Evolutionary conservation across 2,797 vertebrate species (phyloP), one percentile per base, ranked within the genome.

Genomic region (Amniataba percoides): DNA sequence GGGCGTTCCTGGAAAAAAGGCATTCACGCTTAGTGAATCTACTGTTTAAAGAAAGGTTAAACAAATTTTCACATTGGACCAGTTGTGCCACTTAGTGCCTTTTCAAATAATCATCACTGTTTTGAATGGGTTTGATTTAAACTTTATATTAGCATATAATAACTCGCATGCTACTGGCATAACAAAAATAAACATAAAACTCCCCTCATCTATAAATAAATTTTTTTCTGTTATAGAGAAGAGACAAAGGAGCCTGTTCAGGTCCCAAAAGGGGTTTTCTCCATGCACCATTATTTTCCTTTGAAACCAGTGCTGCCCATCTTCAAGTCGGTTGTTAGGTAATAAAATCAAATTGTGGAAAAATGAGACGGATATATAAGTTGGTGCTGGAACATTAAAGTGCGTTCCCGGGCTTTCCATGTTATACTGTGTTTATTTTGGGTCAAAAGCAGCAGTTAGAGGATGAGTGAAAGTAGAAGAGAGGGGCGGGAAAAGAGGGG

Each of bases 361-460:
- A 90, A 86, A 61, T 52, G 0, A 76, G 76, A 66, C 65, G 34
- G 57, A 71, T 72, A 68, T 77, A 55, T 48, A 66, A 64, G 59
- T 72, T 59, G 66, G 77, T 74, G 68, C 40, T 71, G 74, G 81
- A 92, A 88, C 80, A 88, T 67, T 85, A 49, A 74, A 79, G 67
- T 49, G 43, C 0, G 15, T 87, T 89, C 84, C 78, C 48, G 23
- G 77, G 69, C 59, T 93, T 90, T 94, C 78, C 63, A 49, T 55
- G 64, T 74, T 71, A 16, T 27, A 65, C 13, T 13, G 40, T 90
- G 87, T 90, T 93, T 90, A 89, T 93, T 92, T 92, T 82, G 76
- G 87, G 77, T 46, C 18, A 23, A 61, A 56, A 71, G 27, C 9
- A 11, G 53, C 23, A 21, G 64, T 69, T 12, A 58, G 51, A 79